phyloP scores from a whole-genome alignment of 2,888 invertebrate genomes.

The Microplitis manilae region DNA sequence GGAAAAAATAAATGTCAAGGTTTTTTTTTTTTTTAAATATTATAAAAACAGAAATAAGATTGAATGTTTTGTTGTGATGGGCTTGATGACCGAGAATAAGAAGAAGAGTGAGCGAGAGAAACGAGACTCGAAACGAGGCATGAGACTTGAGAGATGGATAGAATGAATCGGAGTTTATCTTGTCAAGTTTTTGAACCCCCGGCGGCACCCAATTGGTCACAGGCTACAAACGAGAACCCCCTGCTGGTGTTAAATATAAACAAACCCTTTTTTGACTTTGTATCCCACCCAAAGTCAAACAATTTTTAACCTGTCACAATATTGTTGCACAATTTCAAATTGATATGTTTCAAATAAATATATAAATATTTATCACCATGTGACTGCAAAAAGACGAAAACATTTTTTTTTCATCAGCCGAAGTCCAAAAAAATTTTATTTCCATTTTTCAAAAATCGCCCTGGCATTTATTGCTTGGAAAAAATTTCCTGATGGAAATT shows the following conservation, averaged over 20 bases:
- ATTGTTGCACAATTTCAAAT: not conserved
- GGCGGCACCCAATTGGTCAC: constrained; percentile 63
- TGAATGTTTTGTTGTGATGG: not conserved
- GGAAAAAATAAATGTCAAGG: constrained; percentile 1
- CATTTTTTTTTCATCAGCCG: no score
- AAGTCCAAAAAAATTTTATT: no score
- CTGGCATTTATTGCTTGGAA: no score
- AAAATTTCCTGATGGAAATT: no score
- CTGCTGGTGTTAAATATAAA: constrained; percentile 59
- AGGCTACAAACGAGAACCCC: constrained; percentile 59
- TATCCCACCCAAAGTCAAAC: not conserved
- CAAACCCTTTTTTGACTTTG: constrained; percentile 44
- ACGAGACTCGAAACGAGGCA: not conserved
- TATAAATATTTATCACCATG: no score
- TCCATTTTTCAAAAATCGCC: no score
- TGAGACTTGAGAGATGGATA: not conserved
- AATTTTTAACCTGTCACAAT: not conserved
- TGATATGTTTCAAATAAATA: not conserved
- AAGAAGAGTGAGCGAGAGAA: not conserved
- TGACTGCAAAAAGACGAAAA: no score
- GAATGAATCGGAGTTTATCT: constrained; percentile 20
- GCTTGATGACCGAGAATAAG: not conserved
- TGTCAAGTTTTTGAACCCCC: constrained; percentile 48
- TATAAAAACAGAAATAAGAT: constrained; percentile 1
- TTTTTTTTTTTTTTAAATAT: not conserved